phyloP scores from a whole-genome alignment of 2,113 vertebrate species.

The Australoheros scitulus region DNA sequence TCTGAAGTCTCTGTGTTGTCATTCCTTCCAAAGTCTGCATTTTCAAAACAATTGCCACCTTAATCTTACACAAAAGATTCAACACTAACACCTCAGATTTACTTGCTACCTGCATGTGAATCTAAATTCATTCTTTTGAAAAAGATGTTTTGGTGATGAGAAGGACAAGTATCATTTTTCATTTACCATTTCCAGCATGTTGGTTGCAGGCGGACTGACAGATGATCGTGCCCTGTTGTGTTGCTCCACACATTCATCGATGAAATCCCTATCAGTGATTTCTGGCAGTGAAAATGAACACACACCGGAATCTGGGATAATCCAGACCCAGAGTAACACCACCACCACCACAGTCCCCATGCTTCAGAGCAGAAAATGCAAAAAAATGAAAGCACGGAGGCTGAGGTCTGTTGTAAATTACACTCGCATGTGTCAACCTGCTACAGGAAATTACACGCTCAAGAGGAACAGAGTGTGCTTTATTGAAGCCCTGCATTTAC shows the following conservation, averaged over 20 bases:
- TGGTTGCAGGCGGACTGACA: conserved; percentile 42
- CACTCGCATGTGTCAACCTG: background rate
- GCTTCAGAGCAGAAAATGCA: background rate
- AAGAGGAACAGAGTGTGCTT: conserved; percentile 28
- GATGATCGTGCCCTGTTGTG: conserved; percentile 60
- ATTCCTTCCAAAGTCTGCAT: background rate
- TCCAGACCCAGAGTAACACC: conserved; percentile 16
- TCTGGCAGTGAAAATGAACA: conserved; percentile 27
- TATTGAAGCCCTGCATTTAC: too few relatives aligned
- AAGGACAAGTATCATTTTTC: background rate
- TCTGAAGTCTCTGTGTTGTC: too few relatives aligned
- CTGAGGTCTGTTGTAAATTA: background rate
- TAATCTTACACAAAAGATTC: background rate
- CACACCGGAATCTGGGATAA: background rate
- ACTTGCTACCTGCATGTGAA: too few relatives aligned
- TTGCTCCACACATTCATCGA: conserved; percentile 42
- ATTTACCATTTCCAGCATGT: conserved; percentile 76
- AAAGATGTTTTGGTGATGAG: too few relatives aligned
- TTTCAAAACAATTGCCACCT: background rate
- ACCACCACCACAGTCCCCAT: background rate
- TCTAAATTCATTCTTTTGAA: too few relatives aligned
- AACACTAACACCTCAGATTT: too few relatives aligned
- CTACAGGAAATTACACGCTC: conserved; percentile 21
- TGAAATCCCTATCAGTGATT: conserved; percentile 58
- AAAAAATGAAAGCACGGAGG: background rate